These are phyloP conservation scores for Sebastes matsubarae DNA, from an alignment of 2,797 vertebrate genomes.

Conservation along the genomic window DNA sequence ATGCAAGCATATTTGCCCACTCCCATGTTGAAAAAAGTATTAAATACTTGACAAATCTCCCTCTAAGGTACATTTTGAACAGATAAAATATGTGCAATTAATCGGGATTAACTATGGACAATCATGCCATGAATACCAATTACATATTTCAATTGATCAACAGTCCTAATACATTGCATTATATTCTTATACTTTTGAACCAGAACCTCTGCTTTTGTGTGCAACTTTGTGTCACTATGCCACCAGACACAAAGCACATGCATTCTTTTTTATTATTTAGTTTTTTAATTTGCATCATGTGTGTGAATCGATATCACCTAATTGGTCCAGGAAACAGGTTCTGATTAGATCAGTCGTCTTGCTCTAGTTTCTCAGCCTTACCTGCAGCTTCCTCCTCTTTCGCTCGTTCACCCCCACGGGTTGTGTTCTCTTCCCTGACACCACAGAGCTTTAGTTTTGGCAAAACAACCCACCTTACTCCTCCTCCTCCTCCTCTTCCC, in stretches of 20 bases:
- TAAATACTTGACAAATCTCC: too few species aligned
- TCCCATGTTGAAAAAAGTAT: too few species aligned
- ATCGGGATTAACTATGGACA: too few species aligned
- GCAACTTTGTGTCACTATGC: background rate
- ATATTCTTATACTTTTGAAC: background rate
- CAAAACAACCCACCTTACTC: constrained; percentile 27
- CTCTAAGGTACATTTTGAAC: too few species aligned
- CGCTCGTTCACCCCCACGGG: background rate
- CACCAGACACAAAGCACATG: background rate
- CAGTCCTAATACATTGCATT: background rate
- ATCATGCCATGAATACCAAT: too few species aligned
- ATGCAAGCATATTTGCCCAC: rapidly evolving
- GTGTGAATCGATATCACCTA: background rate
- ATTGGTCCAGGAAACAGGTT: background rate
- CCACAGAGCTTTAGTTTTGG: constrained; percentile 40
- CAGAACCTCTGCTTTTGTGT: too few species aligned
- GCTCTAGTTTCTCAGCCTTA: constrained; percentile 10
- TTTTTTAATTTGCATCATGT: background rate
- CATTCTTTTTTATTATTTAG: background rate
- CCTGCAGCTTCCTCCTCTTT: constrained; percentile 9
- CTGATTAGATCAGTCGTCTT: background rate
- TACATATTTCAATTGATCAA: too few species aligned
- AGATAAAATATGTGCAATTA: too few species aligned
- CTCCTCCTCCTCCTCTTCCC: background rate
- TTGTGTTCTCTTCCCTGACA: constrained; percentile 25